Percentiles rank a stretch among this genome's conserved stretches.
Conservation (phyloP, 1,140 invertebrate species). For the Diabrotica undecimpunctata region DNA sequence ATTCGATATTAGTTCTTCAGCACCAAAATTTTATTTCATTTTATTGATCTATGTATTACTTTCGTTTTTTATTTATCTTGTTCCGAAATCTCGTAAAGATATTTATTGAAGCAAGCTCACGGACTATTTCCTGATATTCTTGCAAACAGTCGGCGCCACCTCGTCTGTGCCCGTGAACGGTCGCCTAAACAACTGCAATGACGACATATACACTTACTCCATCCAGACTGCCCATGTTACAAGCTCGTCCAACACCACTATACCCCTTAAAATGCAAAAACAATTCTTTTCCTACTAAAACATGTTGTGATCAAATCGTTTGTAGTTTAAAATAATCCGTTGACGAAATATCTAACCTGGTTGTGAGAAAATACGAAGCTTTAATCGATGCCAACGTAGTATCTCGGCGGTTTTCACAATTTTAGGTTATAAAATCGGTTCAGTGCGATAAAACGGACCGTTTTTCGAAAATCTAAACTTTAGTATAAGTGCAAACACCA, state of each 20-base stretch:
- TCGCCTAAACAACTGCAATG: conserved; percentile 30
- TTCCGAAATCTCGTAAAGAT: too few species aligned
- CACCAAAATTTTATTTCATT: too few species aligned
- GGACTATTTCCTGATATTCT: conserved; percentile 10
- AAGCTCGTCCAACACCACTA: conserved; percentile 25
- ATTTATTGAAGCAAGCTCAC: background rate
- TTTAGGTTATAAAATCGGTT: conserved; percentile 12
- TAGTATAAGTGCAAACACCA: background rate
- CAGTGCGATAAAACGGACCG: background rate
- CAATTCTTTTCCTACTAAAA: conserved; percentile 29
- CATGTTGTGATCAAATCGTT: conserved; percentile 32
- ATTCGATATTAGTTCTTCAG: too few species aligned
- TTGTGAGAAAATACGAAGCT: conserved; percentile 3
- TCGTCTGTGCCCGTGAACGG: conserved; percentile 12
- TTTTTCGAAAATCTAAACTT: conserved; percentile 4
- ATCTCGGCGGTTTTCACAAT: conserved; percentile 7
- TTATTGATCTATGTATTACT: too few species aligned
- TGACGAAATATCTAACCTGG: background rate
- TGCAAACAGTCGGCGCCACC: conserved; percentile 7
- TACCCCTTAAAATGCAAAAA: conserved; percentile 4
- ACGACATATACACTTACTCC: conserved; percentile 20
- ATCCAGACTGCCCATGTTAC: conserved; percentile 31
- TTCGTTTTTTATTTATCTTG: too few species aligned
- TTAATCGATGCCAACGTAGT: conserved; percentile 1
- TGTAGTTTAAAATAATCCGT: conserved; percentile 2